Conservation (phyloP, 2,888 invertebrate species). For the Meloe dianella region DNA sequence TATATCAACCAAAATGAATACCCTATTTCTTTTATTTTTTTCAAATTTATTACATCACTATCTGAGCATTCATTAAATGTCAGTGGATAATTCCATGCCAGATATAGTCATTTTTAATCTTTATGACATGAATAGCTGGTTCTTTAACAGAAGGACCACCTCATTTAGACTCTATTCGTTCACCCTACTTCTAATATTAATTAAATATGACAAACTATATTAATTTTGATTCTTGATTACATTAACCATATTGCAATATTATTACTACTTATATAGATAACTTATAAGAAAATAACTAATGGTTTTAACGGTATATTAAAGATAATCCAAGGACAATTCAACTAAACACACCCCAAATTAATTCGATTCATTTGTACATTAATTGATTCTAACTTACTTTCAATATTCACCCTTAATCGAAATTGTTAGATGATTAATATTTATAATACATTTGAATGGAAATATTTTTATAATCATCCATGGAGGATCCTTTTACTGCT, state of each 20-base stretch:
- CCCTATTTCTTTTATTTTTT: too few species aligned
- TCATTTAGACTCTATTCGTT: slow-evolving; percentile 54
- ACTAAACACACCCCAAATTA: slow-evolving; percentile 3
- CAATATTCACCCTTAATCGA: slow-evolving; percentile 11
- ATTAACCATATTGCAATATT: slow-evolving; percentile 48
- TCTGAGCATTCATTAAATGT: slow-evolving; percentile 58
- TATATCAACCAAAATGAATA: slow-evolving; percentile 19
- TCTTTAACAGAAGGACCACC: slow-evolving; percentile 55
- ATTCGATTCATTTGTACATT: background rate
- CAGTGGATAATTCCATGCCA: slow-evolving; percentile 58
- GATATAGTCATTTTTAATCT: slow-evolving; percentile 59
- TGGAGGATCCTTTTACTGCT: slow-evolving; percentile 29
- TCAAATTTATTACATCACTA: slow-evolving; percentile 41
- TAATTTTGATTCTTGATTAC: slow-evolving; percentile 55
- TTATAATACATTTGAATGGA: slow-evolving; percentile 23
- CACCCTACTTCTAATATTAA: slow-evolving; percentile 52
- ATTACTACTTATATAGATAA: too few species aligned
- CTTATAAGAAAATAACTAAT: slow-evolving; percentile 40
- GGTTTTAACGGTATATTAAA: background rate
- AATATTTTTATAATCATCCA: slow-evolving; percentile 30
- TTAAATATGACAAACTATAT: slow-evolving; percentile 59
- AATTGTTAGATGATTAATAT: slow-evolving; percentile 19
- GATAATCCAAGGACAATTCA: slow-evolving; percentile 7
- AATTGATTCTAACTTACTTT: background rate
- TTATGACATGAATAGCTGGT: slow-evolving; percentile 57